These are phyloP conservation scores for Temnothorax longispinosus DNA, from an alignment of 1,140 invertebrate genomes.

Conservation along the genomic window DNA sequence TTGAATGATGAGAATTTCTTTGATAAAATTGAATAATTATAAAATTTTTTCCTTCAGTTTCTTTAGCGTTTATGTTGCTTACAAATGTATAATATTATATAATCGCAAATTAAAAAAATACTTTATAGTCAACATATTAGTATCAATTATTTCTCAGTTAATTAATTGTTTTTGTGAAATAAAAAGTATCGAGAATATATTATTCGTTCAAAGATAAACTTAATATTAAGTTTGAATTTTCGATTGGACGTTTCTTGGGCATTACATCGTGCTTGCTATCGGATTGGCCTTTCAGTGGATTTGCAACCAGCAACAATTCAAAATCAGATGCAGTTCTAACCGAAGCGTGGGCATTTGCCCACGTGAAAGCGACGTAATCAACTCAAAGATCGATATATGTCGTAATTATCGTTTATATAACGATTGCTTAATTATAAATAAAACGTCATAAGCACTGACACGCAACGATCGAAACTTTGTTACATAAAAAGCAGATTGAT, in stretches of 20 bases:
- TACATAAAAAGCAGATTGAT: constrained; percentile 82
- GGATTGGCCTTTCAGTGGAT: neutral
- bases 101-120: neutral
- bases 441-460: constrained; percentile 72
- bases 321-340: constrained; percentile 26
- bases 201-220: constrained; percentile 8
- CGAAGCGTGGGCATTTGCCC: neutral
- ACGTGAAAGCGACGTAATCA: constrained; percentile 37
- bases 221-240: neutral
- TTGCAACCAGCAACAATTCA: constrained; percentile 9
- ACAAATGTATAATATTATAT: neutral
- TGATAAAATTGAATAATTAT: neutral
- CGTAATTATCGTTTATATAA: constrained; percentile 33
- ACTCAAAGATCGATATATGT: constrained; percentile 31
- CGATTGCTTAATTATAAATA: constrained; percentile 55
- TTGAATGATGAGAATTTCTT: neutral
- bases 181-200: neutral
- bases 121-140: neutral
- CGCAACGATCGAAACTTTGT: constrained; percentile 70
- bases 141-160: neutral
- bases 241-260: neutral
- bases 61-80: neutral
- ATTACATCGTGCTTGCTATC: constrained; percentile 54
- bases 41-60: neutral
- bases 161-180: neutral